phyloP scores from a whole-genome alignment of 2,888 invertebrate genomes.

The Watsonalla cultraria region DNA sequence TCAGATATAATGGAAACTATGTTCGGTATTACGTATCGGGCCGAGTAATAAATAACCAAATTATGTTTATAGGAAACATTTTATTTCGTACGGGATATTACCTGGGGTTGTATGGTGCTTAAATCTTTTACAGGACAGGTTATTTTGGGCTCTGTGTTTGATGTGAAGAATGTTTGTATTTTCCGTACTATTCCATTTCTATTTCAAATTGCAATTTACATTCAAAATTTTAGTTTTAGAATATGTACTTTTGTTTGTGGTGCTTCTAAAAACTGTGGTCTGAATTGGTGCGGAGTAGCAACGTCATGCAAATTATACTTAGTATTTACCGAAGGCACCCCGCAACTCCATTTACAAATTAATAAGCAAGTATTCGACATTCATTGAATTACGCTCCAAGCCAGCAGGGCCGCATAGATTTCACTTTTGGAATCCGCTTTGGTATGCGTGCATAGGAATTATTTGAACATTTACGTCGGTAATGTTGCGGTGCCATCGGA shows the following conservation, averaged over 20 bases:
- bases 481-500: slow-evolving; percentile 42
- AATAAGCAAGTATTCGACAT: slow-evolving; percentile 2
- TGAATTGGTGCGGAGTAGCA: not conserved
- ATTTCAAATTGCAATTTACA: not conserved
- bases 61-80: slow-evolving; percentile 6
- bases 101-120: slow-evolving; percentile 1
- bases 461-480: slow-evolving; percentile 47
- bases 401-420: slow-evolving; percentile 26
- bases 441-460: slow-evolving; percentile 44
- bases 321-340: not conserved
- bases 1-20: slow-evolving; percentile 14
- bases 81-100: not conserved
- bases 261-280: not conserved
- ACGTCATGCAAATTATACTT: slow-evolving; percentile 8
- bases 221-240: not conserved
- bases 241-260: not conserved
- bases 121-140: not conserved
- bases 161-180: not conserved
- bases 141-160: not conserved
- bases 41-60: slow-evolving; percentile 17
- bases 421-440: slow-evolving; percentile 39
- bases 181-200: not conserved
- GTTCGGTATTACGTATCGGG: slow-evolving; percentile 10
- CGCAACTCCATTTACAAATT: not conserved
- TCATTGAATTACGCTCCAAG: slow-evolving; percentile 15